Base-by-base conservation (phyloP, 2,888 invertebrate species). In the Drosophila multiciliata region DNA sequence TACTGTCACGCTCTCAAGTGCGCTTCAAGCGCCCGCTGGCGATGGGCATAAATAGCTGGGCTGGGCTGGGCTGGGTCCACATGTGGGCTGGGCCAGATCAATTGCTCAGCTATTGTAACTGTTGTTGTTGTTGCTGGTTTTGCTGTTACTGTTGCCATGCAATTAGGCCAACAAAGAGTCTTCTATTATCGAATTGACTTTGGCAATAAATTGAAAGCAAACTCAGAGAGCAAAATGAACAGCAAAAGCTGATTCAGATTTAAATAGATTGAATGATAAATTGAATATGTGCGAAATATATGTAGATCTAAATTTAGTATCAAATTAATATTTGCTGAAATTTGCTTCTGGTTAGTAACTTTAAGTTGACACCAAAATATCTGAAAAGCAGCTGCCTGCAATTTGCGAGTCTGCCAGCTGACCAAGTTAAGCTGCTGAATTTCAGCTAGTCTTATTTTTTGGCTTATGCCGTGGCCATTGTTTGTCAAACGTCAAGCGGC, bases 1-100 rank as follows among this genome's bases (percentile, higher is more conserved):
- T 90, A 89, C 89, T 90, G 90, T 90, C 88, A 90, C 83, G 90
- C 87, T 89, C 85, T 80, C 77, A 76, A 78, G 72, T 78, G 80
- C 72, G 72, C 78, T 78, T 80, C 76, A 80, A 75, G 49, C 75
- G 61, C 11, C 59, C 40, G 67, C 53, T 68, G 63, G 38, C 71
- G 75, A 80, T 75, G 80, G 78, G 78, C 75, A 59, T 61, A 65
- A 80, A 80, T 75, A 71, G 62, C 53, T 72, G 60, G 53, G 35
- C 66, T 42, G 63, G 74, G 65, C 75, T 70, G 64, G 45, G 60
- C 54, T 70, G 64, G 45, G 60, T 50, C 12, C 53, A 66, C 35
- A 66, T 61, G 54, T 73, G 69, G 78, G 67, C 74, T 74, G 70
- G 66, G 80, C 76, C 70, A 58, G 66, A 64, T 75, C 58, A 65